Evolutionary conservation across 2,888 invertebrate genomes (phyloP), one percentile per base, ranked within the genome.

Genomic region (Eurois occulta): DNA sequence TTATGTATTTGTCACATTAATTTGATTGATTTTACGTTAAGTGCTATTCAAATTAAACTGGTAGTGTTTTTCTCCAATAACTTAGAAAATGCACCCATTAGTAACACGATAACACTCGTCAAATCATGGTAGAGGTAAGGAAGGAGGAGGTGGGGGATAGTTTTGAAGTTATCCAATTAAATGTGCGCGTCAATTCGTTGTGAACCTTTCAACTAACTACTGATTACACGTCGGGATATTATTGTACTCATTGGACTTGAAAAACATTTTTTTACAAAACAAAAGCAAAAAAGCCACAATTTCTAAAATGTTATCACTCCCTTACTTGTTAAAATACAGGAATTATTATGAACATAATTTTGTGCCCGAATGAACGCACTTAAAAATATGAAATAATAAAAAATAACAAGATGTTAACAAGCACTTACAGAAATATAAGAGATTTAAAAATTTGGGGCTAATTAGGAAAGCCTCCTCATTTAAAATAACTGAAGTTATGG

Each of bases 341-440:
- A 87, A 89, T 86, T 80, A 87, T 77, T 80, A 85, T 77, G 80
- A 89, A 89, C 84, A 87, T 84, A 86, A 85, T 87, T 89, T 92
- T 92, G 92, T 92, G 92, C 92, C 91, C 90, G 82, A 91, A 90
- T 87, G 87, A 91, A 91, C 89, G 86, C 90, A 91, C 90, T 85
- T 88, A 88, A 87, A 88, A 83, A 78, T 88, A 91, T 81, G 86
- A 89, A 83, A 85, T 90, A 89, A 86, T 90, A 88, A 82, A 84
- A 91, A 88, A 90, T 89, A 92, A 91, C 90, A 92, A 89, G 81
- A 89, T 88, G 89, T 87, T 86, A 92, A 92, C 91, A 93, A 92
- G 90, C 91, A 89, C 87, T 90, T 88, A 89, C 79, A 84, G 86
- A 87, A 86, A 78, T 84, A 88, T 76, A 86, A 80, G 85, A 86